Conservation (phyloP, 2,113 vertebrate species). For the Probosciger aterrimus region DNA sequence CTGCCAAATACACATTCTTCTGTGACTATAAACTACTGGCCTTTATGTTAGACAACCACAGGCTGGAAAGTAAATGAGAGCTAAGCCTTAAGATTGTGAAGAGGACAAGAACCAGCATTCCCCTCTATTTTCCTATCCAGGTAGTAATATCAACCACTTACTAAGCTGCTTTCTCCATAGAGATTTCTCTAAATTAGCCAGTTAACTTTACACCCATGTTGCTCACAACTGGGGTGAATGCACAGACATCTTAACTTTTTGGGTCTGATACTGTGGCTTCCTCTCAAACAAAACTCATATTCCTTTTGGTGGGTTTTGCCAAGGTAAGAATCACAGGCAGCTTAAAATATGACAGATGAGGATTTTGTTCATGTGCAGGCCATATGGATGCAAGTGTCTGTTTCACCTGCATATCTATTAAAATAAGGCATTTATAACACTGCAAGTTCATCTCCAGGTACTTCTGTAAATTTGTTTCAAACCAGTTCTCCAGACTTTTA, state of each 20-base stretch:
- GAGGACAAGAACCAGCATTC: neutral
- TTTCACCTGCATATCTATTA: neutral
- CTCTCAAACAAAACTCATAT: neutral
- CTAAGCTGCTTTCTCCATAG: neutral
- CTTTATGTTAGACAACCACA: neutral
- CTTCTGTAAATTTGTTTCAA: neutral
- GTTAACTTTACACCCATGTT: neutral
- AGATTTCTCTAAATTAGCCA: neutral
- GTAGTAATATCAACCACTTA: neutral
- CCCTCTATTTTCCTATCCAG: neutral
- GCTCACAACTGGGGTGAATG: neutral
- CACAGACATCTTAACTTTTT: neutral
- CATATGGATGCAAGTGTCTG: neutral
- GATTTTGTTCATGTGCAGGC: neutral
- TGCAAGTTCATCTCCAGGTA: neutral
- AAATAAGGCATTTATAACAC: neutral
- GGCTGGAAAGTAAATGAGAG: neutral
- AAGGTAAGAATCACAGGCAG: neutral
- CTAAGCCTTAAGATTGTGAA: neutral
- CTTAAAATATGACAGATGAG: neutral
- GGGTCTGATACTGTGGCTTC: neutral
- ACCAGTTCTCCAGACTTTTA: neutral
- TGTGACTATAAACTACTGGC: slow-evolving; percentile 9
- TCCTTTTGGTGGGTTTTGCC: neutral
- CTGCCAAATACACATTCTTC: neutral